Evolutionary conservation across 2,797 vertebrate species (phyloP), one percentile per base, ranked within the genome.

Genomic region (Lagodon rhomboides): DNA sequence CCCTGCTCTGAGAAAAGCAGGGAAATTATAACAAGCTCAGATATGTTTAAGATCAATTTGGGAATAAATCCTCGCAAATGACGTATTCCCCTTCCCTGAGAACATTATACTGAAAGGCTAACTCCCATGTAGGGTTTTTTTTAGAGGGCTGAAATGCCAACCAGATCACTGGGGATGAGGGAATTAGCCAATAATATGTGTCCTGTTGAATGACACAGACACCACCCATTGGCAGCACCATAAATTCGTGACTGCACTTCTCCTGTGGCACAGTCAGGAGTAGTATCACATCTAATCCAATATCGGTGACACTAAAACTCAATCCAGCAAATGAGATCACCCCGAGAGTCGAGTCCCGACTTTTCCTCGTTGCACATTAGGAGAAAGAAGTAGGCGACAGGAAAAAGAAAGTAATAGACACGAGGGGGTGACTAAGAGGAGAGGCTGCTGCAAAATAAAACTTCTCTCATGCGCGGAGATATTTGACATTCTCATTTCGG

Each of bases 41-140:
- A 91, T 85, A 80, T 80, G 77, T 90, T 93, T 91, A 91, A 92
- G 85, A 92, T 91, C 90, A 93, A 87, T 92, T 90, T 91, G 90
- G 87, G 79, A 87, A 87, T 86, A 92, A 90, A 92, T 92, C 83
- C 78, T 79, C 27, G 22, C 73, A 86, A 80, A 84, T 89, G 83
- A 86, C 67, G 27, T 77, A 55, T 83, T 86, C 75, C 70, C 78
- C 82, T 78, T 89, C 75, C 66, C 77, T 23, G 78, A 90, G 87
- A 88, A 88, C 82, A 84, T 88, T 87, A 84, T 51, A 77, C 84
- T 88, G 66, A 85, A 87, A 91, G 89, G 85, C 76, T 86, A 87
- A 90, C 80, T 85, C 82, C 77, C 68, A 74, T 76, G 73, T 55
- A 85, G 69, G 65, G 17, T 58, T 83, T 86, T 89, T 87, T 92